Evolutionary conservation across 2,797 vertebrate species (phyloP), one percentile per base, ranked within the genome.

Genomic region (Acanthurus tractus): DNA sequence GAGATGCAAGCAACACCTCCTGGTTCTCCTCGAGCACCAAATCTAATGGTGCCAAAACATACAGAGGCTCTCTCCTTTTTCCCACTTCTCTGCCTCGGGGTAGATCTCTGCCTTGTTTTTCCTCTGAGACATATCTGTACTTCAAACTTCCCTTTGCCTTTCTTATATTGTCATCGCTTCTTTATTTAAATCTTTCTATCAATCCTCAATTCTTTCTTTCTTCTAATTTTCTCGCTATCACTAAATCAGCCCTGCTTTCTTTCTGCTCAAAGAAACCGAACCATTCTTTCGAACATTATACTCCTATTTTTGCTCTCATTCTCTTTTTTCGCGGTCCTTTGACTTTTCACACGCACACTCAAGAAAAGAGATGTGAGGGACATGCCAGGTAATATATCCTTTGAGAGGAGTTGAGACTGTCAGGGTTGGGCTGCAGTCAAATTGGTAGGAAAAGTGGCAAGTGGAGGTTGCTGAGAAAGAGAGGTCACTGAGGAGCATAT

Each of bases 401-500:
- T 59, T 36, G 15, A 70, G 62, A 53, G 55, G 8, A 15, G 36
- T 18, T 4, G 44, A 23, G 40, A 29, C 50, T 73, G 63, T 76
- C 18, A 25, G 73, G 65, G 70, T 87, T 69, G 75, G 58, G 42
- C 42, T 54, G 36, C 59, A 74, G 74, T 84, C 74, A 76, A 55
- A 76, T 70, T 83, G 68, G 40, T 22, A 23, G 25, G 23, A 71
- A 81, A 74, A 81, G 69, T 64, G 71, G 14, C 29, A 73, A 52
- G 50, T 58, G 29, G 36, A 34, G 18, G 64, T 61, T 63, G 50
- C 49, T 79, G 67, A 72, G 61, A 84, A 78, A 80, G 62, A 68
- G 48, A 75, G 75, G 75, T 75, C 78, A 69, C 25, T 78, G 76
- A 70, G 20, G 56, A 76, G 44, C 52, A 58, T 79, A 89, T 88